Conservation (phyloP, 64 coral and sea anemone species). For the Anthopleura sola region DNA sequence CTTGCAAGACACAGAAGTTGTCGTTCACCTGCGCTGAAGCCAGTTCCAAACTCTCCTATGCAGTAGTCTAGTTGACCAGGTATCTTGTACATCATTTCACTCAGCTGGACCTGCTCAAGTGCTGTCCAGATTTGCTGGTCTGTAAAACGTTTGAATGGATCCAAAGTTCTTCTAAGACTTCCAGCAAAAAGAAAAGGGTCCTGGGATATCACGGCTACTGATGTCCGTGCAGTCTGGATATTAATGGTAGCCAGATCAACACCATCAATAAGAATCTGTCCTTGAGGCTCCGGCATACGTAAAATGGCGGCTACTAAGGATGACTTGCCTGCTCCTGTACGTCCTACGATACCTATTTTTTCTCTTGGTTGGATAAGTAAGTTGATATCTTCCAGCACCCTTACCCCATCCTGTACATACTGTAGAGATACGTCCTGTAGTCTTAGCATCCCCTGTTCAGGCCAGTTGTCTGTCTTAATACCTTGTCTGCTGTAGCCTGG, state of each 20-base stretch:
- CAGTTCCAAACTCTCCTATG: conserved; percentile 2
- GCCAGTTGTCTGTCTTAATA: conserved; percentile 22
- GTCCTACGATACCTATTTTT: conserved; percentile 54
- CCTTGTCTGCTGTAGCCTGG: conserved; percentile 25
- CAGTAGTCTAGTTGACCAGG: conserved; percentile 1
- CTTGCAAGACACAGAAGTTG: too few species aligned
- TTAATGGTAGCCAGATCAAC: not conserved
- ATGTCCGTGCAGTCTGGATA: conserved; percentile 36
- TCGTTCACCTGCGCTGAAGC: too few species aligned
- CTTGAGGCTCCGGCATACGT: conserved; percentile 70
- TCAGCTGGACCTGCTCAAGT: conserved; percentile 19
- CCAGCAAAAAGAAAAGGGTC: conserved; percentile 67
- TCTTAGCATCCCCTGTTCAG: conserved; percentile 6
- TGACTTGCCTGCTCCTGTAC: conserved; percentile 74
- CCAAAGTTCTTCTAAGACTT: conserved; percentile 55
- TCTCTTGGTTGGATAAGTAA: conserved; percentile 10
- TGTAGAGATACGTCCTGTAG: conserved; percentile 27
- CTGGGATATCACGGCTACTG: conserved; percentile 67
- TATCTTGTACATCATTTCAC: not conserved
- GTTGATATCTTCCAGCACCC: conserved; percentile 27
- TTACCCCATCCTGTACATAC: conserved; percentile 21
- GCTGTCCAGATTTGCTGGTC: conserved; percentile 21
- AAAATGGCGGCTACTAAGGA: conserved; percentile 68
- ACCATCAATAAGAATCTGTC: not conserved
- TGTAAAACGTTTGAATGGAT: not conserved